These are phyloP conservation scores for Dione vanillae DNA, from an alignment of 2,888 invertebrate species.

Conservation along the genomic window DNA sequence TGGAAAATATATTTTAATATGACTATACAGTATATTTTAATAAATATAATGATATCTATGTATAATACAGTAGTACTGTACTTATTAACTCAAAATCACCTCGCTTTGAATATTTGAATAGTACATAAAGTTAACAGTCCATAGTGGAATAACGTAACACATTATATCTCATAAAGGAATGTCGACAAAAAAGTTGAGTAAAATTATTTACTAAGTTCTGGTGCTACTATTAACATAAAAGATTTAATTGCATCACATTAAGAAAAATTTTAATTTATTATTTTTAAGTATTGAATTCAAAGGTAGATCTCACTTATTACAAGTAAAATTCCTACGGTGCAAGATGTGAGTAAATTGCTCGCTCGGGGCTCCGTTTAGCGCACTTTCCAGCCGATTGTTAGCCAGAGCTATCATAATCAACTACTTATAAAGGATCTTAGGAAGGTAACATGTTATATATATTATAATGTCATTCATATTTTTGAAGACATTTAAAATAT, in stretches of 20 bases:
- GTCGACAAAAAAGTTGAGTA: no score
- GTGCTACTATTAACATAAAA: neutral
- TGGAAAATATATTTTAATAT: no score
- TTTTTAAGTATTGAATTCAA: constrained; percentile 10
- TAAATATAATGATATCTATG: no score
- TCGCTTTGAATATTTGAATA: no score
- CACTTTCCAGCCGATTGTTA: constrained; percentile 50
- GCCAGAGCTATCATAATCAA: constrained; percentile 52
- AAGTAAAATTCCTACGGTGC: constrained; percentile 43
- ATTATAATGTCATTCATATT: neutral
- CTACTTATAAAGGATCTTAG: constrained; percentile 50
- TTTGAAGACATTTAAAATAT: no score
- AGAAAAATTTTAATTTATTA: neutral
- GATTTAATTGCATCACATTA: neutral
- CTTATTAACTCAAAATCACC: no score
- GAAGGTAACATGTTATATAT: constrained; percentile 20
- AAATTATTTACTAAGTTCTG: no score
- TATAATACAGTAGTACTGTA: no score
- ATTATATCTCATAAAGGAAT: no score
- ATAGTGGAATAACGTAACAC: no score
- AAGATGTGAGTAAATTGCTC: constrained; percentile 55
- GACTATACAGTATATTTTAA: no score
- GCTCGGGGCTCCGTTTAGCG: constrained; percentile 55
- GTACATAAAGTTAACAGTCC: no score
- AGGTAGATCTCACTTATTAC: constrained; percentile 42